Percentiles rank a stretch among this genome's conserved stretches.
Conservation (phyloP, 2,888 invertebrate species). For the Acanthosepion esculentum region DNA sequence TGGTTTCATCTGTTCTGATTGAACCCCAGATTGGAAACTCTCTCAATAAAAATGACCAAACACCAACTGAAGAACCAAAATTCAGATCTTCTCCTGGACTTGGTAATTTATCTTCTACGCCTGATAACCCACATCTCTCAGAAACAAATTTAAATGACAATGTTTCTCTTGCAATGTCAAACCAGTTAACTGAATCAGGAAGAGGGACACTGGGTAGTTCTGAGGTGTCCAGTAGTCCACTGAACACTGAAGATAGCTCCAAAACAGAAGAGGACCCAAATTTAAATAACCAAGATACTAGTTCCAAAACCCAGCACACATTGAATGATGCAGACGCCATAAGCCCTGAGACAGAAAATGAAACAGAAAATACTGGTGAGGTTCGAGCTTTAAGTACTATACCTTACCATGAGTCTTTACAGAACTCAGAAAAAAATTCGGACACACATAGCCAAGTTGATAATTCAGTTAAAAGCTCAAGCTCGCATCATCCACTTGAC, state of each 20-base stretch:
- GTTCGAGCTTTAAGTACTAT: too few species aligned
- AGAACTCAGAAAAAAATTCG: background rate
- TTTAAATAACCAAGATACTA: background rate
- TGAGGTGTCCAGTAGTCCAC: background rate
- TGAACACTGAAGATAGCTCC: background rate
- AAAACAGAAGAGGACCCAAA: background rate
- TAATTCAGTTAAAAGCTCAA: background rate
- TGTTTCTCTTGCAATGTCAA: background rate
- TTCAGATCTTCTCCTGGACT: background rate
- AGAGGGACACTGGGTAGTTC: background rate
- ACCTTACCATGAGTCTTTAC: background rate
- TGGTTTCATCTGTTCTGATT: background rate
- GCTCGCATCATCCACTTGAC: background rate
- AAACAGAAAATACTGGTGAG: too few species aligned
- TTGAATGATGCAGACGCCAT: background rate
- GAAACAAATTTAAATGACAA: background rate
- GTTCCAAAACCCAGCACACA: background rate
- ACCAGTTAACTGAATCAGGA: constrained; percentile 1
- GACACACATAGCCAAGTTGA: background rate
- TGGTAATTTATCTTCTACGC: background rate
- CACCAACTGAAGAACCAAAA: background rate
- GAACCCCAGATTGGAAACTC: background rate
- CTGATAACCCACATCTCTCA: background rate
- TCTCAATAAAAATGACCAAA: background rate
- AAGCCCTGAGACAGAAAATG: background rate